Percentiles rank a stretch among this genome's conserved stretches.
Evolutionary conservation across 2,113 vertebrate genomes (phyloP).

Genomic region (Limanda limanda): DNA sequence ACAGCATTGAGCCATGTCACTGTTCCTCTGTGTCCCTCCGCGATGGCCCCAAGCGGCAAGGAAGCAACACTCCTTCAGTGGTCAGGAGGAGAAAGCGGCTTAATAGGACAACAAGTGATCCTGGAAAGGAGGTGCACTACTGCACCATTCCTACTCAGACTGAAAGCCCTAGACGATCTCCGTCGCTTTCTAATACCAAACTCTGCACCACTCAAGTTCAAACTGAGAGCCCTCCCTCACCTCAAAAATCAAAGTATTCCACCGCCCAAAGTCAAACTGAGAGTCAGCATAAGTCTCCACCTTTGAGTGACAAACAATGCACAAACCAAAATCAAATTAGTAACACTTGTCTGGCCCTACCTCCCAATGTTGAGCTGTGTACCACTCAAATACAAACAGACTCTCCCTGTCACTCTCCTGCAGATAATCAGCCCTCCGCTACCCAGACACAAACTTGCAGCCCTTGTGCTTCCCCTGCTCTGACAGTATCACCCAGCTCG

Average conservation of each 20-base stretch:
- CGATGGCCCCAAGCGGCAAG: constrained; percentile 67
- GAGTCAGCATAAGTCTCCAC: constrained; percentile 34
- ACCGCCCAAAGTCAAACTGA: constrained; percentile 69
- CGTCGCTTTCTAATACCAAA: constrained; percentile 44
- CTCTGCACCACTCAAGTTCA: constrained; percentile 70
- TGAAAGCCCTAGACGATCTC: constrained; percentile 53
- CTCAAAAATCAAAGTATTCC: constrained; percentile 56
- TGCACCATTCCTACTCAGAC: constrained; percentile 77
- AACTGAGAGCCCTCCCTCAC: constrained; percentile 49
- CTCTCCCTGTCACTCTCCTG: constrained; percentile 34
- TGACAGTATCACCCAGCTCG: constrained; percentile 23
- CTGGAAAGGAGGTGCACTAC: constrained; percentile 77
- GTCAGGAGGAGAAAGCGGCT: constrained; percentile 67
- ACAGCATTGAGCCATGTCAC: constrained; percentile 61
- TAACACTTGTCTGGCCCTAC: constrained; percentile 34
- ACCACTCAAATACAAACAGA: constrained; percentile 56
- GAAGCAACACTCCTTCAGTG: constrained; percentile 59
- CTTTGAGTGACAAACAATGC: constrained; percentile 47
- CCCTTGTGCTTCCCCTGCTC: constrained; percentile 47
- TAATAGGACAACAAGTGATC: constrained; percentile 76
- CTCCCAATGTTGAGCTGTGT: constrained; percentile 48
- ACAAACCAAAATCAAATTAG: constrained; percentile 43
- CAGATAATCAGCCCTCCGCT: constrained; percentile 49
- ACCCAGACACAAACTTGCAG: constrained; percentile 54
- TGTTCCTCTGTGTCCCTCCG: constrained; percentile 61